Conservation (phyloP, 2,888 invertebrate genomes). For the Pandemis cinnamomeana region DNA sequence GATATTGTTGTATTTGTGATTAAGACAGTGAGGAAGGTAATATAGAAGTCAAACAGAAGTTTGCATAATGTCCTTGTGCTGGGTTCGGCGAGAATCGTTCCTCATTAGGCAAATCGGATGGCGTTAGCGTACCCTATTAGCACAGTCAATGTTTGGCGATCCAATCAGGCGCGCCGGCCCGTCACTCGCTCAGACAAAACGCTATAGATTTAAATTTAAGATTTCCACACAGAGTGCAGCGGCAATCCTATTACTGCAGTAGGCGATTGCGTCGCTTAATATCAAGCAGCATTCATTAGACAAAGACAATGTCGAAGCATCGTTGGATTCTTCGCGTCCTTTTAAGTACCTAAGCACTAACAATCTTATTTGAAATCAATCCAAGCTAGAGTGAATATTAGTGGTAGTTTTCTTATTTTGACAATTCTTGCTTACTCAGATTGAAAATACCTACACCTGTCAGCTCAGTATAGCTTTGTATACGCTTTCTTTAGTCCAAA, state of each 20-base stretch:
- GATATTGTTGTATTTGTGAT: conserved; percentile 68
- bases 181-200: conserved; percentile 56
- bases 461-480: background rate
- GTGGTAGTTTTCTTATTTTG: too few relatives aligned
- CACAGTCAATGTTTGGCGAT: conserved; percentile 78
- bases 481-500: background rate
- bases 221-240: conserved; percentile 26
- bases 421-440: too few relatives aligned
- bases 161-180: conserved; percentile 63
- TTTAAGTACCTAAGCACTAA: too few relatives aligned
- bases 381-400: too few relatives aligned
- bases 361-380: too few relatives aligned
- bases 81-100: conserved; percentile 67
- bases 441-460: too few relatives aligned
- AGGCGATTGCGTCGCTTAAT: background rate
- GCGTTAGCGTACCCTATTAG: conserved; percentile 78
- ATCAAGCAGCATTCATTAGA: background rate
- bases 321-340: background rate
- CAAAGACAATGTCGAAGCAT: background rate
- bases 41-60: conserved; percentile 77
- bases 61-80: conserved; percentile 76
- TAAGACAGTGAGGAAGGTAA: conserved; percentile 65
- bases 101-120: conserved; percentile 81
- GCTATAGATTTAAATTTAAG: conserved; percentile 39
- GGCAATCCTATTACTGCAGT: conserved; percentile 24